phyloP scores from a whole-genome alignment of 2,113 vertebrate genomes.

The Oryzias curvinotus region DNA sequence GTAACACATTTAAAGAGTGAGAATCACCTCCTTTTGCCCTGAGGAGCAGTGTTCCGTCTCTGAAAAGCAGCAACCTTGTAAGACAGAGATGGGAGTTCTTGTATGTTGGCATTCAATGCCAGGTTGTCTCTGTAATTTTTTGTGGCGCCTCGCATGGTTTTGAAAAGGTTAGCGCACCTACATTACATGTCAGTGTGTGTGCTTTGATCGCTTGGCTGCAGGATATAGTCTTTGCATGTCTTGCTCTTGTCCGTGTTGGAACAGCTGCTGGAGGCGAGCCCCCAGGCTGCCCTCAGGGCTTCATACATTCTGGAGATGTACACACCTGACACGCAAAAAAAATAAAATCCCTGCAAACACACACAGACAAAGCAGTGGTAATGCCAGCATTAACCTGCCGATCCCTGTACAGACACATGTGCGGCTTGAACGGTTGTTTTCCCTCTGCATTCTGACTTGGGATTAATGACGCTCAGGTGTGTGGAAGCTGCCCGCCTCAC shows the following conservation, averaged over 20 bases:
- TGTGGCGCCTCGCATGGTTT: constrained; percentile 51
- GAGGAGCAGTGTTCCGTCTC: constrained; percentile 1
- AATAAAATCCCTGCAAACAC: constrained; percentile 18
- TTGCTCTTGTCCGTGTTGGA: constrained; percentile 74
- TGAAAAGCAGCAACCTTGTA: constrained; percentile 46
- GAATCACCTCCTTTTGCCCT: constrained; percentile 9
- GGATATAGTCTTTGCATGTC: constrained; percentile 66
- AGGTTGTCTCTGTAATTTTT: constrained; percentile 55
- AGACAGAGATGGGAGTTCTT: constrained; percentile 31
- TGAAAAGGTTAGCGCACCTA: constrained; percentile 51
- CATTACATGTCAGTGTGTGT: constrained; percentile 32
- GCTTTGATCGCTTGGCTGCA: constrained; percentile 59
- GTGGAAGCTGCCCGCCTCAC: constrained; percentile 82
- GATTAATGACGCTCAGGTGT: constrained; percentile 67
- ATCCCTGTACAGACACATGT: constrained; percentile 36
- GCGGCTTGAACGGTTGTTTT: constrained; percentile 15
- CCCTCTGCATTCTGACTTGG: constrained; percentile 37
- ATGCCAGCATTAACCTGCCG: constrained; percentile 55
- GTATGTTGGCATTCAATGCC: constrained; percentile 26
- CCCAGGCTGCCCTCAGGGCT: constrained; percentile 73
- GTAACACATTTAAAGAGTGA: neutral
- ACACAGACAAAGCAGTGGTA: constrained; percentile 37
- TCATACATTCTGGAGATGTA: constrained; percentile 55
- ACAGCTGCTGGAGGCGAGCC: constrained; percentile 73
- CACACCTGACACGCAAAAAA: constrained; percentile 62